phyloP scores from a whole-genome alignment of 2,113 vertebrate genomes.

The Pyrgilauda ruficollis region DNA sequence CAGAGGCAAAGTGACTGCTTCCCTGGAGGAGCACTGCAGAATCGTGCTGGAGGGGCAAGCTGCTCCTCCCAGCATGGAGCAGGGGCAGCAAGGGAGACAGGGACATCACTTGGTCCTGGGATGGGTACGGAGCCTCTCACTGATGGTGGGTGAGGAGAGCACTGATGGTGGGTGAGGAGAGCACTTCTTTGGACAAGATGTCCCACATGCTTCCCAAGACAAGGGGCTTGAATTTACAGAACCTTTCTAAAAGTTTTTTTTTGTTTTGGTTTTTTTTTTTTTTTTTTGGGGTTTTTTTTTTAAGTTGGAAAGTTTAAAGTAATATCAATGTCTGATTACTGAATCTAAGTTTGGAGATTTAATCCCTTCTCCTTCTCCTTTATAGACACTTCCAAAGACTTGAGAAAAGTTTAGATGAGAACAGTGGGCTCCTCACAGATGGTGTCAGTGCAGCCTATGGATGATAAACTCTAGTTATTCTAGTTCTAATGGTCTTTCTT shows the following conservation, averaged over 20 bases:
- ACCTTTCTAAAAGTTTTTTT: not conserved
- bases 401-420: not conserved
- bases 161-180: not conserved
- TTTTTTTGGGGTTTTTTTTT: too few relatives aligned
- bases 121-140: not conserved
- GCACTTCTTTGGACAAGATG: fast-evolving
- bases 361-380: not conserved
- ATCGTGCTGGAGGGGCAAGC: fast-evolving
- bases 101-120: not conserved
- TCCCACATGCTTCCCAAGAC: not conserved
- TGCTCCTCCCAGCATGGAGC: not conserved
- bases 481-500: not conserved
- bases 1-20: not conserved
- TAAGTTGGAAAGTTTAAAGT: not conserved
- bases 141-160: not conserved
- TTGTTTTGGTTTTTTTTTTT: fast-evolving
- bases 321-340: not conserved
- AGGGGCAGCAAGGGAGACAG: fast-evolving
- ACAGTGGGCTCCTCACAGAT: not conserved
- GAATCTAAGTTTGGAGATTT: not conserved
- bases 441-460: not conserved
- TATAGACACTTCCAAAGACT: not conserved
- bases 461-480: not conserved
- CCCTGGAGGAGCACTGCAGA: not conserved
- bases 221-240: not conserved